Conservation (phyloP, 2,888 invertebrate genomes). For the Steromphala cineraria region DNA sequence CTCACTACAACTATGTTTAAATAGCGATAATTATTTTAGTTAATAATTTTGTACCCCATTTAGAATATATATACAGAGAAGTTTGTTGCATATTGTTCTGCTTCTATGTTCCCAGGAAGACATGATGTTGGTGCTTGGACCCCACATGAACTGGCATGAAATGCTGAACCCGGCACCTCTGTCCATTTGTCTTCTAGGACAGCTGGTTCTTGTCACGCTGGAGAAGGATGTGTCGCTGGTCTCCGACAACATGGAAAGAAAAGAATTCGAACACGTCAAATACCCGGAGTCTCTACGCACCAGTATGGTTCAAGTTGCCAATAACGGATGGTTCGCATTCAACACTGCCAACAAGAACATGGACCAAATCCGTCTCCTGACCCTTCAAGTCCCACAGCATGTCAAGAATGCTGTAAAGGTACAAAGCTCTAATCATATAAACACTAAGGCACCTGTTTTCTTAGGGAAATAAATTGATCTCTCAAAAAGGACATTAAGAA, state of each 20-base stretch:
- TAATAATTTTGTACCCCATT: too few relatives aligned
- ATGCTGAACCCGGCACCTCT: not conserved
- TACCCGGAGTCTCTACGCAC: not conserved
- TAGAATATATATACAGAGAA: too few relatives aligned
- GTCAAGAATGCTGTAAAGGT: not conserved
- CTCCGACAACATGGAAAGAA: not conserved
- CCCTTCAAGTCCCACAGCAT: not conserved
- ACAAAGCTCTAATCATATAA: not conserved
- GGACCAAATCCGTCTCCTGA: not conserved
- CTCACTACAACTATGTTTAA: too few relatives aligned
- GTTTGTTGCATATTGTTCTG: too few relatives aligned
- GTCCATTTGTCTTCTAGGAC: not conserved
- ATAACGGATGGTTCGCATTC: not conserved
- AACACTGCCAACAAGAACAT: not conserved
- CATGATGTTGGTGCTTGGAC: not conserved
- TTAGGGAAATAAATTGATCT: too few relatives aligned
- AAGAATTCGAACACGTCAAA: not conserved
- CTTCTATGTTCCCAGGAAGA: not conserved
- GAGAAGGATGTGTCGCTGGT: not conserved
- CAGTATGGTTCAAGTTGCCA: not conserved
- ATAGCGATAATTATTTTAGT: too few relatives aligned
- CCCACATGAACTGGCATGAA: not conserved
- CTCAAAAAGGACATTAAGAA: too few relatives aligned
- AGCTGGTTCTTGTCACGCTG: not conserved
- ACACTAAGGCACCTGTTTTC: not conserved